A percentile compares a stretch with the other conserved stretches of the same genome.
Evolutionary conservation across 2,888 invertebrate genomes (phyloP).

Genomic region (Geotrupes spiniger): DNA sequence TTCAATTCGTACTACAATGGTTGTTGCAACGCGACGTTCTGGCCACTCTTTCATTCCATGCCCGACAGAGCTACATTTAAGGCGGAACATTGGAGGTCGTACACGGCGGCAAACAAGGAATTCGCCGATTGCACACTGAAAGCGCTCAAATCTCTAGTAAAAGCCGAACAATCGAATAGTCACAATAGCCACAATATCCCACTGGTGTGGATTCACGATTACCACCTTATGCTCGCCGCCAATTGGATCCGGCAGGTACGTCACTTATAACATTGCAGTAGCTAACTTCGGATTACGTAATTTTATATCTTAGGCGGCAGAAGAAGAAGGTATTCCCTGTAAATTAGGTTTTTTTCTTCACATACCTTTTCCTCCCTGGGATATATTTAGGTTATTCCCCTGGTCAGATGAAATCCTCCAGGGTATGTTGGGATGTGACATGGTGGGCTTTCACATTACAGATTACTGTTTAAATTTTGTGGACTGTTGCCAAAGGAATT

Average conservation of each 20-base stretch:
- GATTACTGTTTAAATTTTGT: conserved; percentile 90
- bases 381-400: conserved; percentile 84
- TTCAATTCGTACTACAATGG: conserved; percentile 91
- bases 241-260: conserved; percentile 83
- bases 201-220: conserved; percentile 92
- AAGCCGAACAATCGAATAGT: conserved; percentile 46
- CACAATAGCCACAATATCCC: conserved; percentile 56
- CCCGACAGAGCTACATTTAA: conserved; percentile 83
- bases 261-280: conserved; percentile 17
- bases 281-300: conserved; percentile 8
- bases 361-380: conserved; percentile 94
- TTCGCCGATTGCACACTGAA: conserved; percentile 78
- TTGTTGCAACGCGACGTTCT: conserved; percentile 87
- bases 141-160: conserved; percentile 59
- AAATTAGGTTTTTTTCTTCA: conserved; percentile 91
- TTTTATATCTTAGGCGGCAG: conserved; percentile 58
- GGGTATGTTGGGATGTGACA: conserved; percentile 88
- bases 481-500: conserved; percentile 82
- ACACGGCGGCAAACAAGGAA: conserved; percentile 73
- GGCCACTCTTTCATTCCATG: conserved; percentile 93
- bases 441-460: conserved; percentile 90
- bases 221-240: conserved; percentile 89
- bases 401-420: conserved; percentile 94
- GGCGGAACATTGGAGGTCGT: conserved; percentile 79
- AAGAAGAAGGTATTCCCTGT: conserved; percentile 71